Percentiles rank a stretch among this genome's conserved stretches.
These are phyloP conservation scores for Rhabdophis nuchalis DNA, from an alignment of 2,797 vertebrate species.

Conservation along the genomic window DNA sequence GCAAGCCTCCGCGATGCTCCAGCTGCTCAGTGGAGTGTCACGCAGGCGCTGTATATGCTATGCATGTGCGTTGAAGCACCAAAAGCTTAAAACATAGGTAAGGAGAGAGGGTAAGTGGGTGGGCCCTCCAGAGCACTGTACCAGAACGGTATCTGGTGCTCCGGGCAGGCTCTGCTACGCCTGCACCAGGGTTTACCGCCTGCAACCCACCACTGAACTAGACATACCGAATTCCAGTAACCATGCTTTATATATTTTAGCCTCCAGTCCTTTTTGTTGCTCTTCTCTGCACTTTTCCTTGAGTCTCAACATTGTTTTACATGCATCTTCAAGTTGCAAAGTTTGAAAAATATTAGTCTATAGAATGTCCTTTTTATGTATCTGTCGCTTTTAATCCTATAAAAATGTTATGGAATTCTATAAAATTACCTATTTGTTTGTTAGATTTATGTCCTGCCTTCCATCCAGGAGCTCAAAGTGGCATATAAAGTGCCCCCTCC, in stretches of 20 bases:
- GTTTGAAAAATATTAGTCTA: background rate
- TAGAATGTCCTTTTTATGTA: background rate
- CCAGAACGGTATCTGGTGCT: too few species aligned
- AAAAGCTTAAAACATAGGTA: too few species aligned
- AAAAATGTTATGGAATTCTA: background rate
- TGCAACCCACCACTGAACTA: background rate
- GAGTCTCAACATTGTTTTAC: background rate
- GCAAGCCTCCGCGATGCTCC: too few species aligned
- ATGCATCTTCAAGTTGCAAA: background rate
- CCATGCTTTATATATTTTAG: background rate
- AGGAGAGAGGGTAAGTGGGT: too few species aligned
- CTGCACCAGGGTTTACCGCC: too few species aligned
- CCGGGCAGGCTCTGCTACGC: too few species aligned
- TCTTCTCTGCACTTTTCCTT: background rate
- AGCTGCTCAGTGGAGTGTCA: too few species aligned
- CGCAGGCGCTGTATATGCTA: too few species aligned
- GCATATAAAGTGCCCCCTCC: background rate
- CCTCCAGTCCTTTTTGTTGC: background rate
- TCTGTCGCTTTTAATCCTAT: background rate
- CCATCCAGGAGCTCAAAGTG: background rate
- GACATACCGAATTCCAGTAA: background rate
- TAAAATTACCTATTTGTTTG: background rate
- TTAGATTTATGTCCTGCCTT: background rate
- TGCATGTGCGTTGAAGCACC: too few species aligned
- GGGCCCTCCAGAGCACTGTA: too few species aligned